These are phyloP conservation scores for Hapalemur alaotrensis DNA, from an alignment of 2,797 vertebrate genomes.

Conservation along the genomic window DNA sequence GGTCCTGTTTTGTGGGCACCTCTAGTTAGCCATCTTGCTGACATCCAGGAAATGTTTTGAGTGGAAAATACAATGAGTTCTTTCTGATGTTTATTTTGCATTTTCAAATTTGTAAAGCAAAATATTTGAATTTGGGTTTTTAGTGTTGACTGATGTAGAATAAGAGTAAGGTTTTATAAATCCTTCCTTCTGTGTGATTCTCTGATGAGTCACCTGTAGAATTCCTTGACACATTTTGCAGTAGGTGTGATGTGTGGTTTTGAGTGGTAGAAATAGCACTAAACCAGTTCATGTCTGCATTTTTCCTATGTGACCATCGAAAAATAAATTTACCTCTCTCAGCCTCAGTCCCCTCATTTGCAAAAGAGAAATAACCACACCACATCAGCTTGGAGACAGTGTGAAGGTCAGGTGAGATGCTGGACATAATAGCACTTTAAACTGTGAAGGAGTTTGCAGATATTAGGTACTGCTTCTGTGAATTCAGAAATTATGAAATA, in stretches of 20 bases:
- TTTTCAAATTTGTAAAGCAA: background rate
- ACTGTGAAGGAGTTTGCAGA: background rate
- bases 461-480: background rate
- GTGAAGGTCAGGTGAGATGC: background rate
- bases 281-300: background rate
- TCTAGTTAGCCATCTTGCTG: background rate
- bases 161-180: slow-evolving; percentile 61
- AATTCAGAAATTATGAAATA: slow-evolving; percentile 10
- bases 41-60: background rate
- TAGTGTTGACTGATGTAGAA: slow-evolving; percentile 21
- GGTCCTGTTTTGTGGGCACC: background rate
- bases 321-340: background rate
- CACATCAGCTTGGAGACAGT: background rate
- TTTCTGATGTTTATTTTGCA: background rate
- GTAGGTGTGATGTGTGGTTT: background rate
- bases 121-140: background rate
- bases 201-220: slow-evolving; percentile 57
- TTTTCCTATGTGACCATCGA: background rate
- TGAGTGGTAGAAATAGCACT: background rate
- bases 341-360: background rate
- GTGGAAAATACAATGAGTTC: background rate
- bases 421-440: background rate
- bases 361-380: background rate
- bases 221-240: slow-evolving; percentile 63
- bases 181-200: slow-evolving; percentile 56